These are phyloP conservation scores for Epistrophella euchroma DNA, from an alignment of 2,888 invertebrate species.

Conservation along the genomic window DNA sequence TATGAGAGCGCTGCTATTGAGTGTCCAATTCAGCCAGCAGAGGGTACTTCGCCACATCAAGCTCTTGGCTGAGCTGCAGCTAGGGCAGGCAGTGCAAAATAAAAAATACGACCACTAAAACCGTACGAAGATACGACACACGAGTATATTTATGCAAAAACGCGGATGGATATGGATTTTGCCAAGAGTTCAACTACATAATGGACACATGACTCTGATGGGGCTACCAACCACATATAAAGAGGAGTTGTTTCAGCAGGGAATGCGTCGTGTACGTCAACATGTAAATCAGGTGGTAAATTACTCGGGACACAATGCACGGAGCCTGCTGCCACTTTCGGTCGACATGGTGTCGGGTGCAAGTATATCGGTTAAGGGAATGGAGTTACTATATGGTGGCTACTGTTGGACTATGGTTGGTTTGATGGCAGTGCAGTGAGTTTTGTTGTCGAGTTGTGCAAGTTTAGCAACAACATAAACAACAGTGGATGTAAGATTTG, in stretches of 20 bases:
- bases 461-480: conserved; percentile 40
- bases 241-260: conserved; percentile 31
- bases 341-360: conserved; percentile 61
- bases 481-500: conserved; percentile 49
- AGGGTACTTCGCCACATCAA: conserved; percentile 25
- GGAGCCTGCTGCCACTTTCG: conserved; percentile 62
- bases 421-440: conserved; percentile 8
- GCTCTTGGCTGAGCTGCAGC: not conserved
- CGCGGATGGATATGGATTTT: conserved; percentile 61
- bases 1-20: conserved; percentile 15
- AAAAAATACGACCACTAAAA: conserved; percentile 41
- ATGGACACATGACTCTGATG: conserved; percentile 66
- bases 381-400: conserved; percentile 9
- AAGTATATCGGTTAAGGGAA: conserved; percentile 31
- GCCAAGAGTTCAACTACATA: conserved; percentile 59
- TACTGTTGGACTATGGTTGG: conserved; percentile 11
- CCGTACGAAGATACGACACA: conserved; percentile 18
- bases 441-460: conserved; percentile 34
- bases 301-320: conserved; percentile 70
- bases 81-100: conserved; percentile 1
- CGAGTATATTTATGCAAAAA: conserved; percentile 24
- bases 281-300: conserved; percentile 76
- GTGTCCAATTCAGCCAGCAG: conserved; percentile 1
- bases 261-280: conserved; percentile 70
- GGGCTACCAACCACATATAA: conserved; percentile 12